These are phyloP conservation scores for Lanistes nyassanus DNA, from an alignment of 1,140 invertebrate species.

Conservation along the genomic window DNA sequence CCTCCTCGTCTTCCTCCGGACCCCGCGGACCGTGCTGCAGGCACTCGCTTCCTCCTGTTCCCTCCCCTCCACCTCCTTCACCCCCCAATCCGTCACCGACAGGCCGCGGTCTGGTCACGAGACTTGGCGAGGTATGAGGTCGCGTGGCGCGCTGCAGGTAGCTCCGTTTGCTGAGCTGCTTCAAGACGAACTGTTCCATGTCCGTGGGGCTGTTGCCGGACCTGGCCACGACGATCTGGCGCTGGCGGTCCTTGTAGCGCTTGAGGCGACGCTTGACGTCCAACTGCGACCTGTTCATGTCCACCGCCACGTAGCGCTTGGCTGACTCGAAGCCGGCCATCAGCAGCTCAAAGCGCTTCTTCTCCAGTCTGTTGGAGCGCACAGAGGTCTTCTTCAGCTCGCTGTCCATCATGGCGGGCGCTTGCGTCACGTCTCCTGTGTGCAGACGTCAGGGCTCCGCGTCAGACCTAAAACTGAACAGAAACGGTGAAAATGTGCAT, in stretches of 20 bases:
- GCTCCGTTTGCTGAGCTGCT: background rate
- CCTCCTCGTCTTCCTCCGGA: conserved; percentile 2
- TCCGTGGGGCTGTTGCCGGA: background rate
- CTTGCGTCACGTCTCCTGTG: background rate
- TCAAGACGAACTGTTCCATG: conserved; percentile 24
- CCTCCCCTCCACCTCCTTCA: background rate
- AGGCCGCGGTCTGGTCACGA: background rate
- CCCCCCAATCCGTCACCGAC: background rate
- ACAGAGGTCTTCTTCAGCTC: conserved; percentile 18
- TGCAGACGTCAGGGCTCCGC: background rate
- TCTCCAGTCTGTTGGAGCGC: conserved; percentile 13
- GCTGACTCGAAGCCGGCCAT: conserved; percentile 12
- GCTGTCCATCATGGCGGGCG: conserved; percentile 16
- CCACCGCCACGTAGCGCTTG: conserved; percentile 23
- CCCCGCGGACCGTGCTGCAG: no score
- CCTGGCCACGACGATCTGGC: conserved; percentile 13
- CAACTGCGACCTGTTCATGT: conserved; percentile 26
- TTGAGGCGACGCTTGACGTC: conserved; percentile 23
- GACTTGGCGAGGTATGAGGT: background rate
- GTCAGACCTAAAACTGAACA: background rate
- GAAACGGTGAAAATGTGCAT: background rate
- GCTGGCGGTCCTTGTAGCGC: conserved; percentile 23
- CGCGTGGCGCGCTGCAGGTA: background rate
- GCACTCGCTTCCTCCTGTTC: background rate
- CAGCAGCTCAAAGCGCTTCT: conserved; percentile 15